These are phyloP conservation scores for Chymomyza costata DNA, from an alignment of 1,140 invertebrate genomes.

Conservation along the genomic window DNA sequence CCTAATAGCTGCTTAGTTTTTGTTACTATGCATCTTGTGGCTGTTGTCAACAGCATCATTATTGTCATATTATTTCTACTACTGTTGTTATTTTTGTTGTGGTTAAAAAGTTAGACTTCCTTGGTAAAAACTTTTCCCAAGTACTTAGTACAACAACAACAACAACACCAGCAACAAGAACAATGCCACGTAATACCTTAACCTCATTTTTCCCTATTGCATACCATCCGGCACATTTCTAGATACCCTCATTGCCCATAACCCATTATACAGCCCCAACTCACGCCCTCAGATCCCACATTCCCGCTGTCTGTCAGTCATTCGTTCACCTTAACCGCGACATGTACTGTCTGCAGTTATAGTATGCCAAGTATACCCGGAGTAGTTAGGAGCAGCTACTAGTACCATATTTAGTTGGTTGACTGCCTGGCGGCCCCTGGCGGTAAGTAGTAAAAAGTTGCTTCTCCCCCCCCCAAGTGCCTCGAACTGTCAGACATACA, in stretches of 20 bases:
- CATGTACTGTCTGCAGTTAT: conserved; percentile 54
- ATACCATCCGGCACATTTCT: not conserved
- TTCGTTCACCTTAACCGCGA: conserved; percentile 54
- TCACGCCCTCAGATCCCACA: not conserved
- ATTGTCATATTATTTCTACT: conserved; percentile 61
- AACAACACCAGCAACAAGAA: not conserved
- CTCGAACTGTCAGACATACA: conserved; percentile 26
- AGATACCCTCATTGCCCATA: not conserved
- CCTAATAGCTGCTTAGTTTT: conserved; percentile 3
- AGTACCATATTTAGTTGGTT: conserved; percentile 38
- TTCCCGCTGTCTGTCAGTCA: conserved; percentile 41
- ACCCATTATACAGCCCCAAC: not conserved
- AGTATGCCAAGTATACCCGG: no score
- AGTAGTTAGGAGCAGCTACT: no score
- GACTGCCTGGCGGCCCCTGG: conserved; percentile 8
- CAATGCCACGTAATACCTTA: conserved; percentile 6
- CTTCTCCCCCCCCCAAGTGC: not conserved
- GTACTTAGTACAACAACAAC: conserved; percentile 37
- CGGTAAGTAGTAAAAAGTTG: conserved; percentile 35
- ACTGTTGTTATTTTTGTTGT: conserved; percentile 4
- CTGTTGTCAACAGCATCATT: conserved; percentile 53
- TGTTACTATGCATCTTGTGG: conserved; percentile 16
- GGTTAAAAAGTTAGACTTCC: conserved; percentile 50
- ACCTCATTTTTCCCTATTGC: no score
- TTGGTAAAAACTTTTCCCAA: conserved; percentile 61